Evolutionary conservation across 1,140 invertebrate genomes (phyloP), one percentile per base, ranked within the genome.

Genomic region (Planococcus citri): DNA sequence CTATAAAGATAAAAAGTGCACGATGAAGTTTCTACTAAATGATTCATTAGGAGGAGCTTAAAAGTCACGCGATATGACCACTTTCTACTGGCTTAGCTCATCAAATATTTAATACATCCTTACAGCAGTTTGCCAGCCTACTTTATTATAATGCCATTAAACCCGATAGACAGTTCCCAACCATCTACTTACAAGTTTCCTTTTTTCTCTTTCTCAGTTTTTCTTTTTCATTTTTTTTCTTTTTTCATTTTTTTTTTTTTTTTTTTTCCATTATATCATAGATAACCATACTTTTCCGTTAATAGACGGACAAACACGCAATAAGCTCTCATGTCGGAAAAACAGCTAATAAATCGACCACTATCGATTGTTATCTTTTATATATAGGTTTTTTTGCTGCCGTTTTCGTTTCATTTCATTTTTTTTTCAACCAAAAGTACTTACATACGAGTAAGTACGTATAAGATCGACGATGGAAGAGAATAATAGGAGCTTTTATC

Each of bases 51-150:
- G 60, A 64, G 25, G 60, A 64, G 60, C 60, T 64, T 64, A 64
- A 21, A 64, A 64, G 60, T 64, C 60, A 64, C 60, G 60, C 60
- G 60, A 64, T 64, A 64, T 64, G 60, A 64, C 60, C 60, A 64
- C 60, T 64, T 64, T 64, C 60, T 20, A 64, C 60, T 64, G 60
- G 60, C 60, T 64, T 64, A 64, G 9, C 60, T 64, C 60, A 64
- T 64, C 60, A 64, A 64, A 64, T 64, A 64, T 64, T 64, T 64
- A 64, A 64, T 25, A 64, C 60, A 64, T 64, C 60, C 60, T 64
- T 64, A 64, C 60, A 64, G 60, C 60, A 64, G 60, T 64, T 64
- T 64, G 60, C 60, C 60, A 64, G 60, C 60, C 60, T 64, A 64
- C 60, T 64, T 64, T 64, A 64, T 64, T 64, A 64, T 64, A 64